These are phyloP conservation scores for Amphiprion ocellaris DNA, from an alignment of 2,113 vertebrate species.

Conservation along the genomic window DNA sequence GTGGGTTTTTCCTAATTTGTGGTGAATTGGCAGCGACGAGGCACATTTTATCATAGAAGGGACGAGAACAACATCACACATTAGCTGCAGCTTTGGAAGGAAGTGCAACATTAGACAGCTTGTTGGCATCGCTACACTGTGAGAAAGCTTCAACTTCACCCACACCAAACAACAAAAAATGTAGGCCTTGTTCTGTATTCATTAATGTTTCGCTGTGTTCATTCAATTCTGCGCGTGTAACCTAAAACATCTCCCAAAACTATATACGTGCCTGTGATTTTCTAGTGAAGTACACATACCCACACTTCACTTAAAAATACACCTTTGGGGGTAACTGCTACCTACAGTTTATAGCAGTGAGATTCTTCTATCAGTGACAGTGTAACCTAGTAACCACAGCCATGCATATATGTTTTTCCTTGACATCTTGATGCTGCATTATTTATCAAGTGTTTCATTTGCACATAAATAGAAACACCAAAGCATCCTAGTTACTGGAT, in stretches of 20 bases:
- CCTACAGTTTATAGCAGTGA: neutral
- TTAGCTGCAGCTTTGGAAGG: conserved; percentile 28
- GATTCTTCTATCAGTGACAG: neutral
- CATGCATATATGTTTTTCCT: neutral
- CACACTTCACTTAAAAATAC: neutral
- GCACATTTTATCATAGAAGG: conserved; percentile 20
- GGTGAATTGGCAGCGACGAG: conserved; percentile 24
- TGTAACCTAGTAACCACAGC: conserved; percentile 16
- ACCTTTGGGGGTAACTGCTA: neutral
- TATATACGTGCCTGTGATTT: neutral
- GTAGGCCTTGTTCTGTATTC: conserved; percentile 6
- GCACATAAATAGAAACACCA: neutral
- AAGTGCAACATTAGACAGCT: conserved; percentile 11
- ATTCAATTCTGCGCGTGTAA: conserved; percentile 22
- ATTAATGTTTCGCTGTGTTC: conserved; percentile 6
- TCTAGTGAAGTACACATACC: conserved; percentile 4
- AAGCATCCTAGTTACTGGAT: neutral
- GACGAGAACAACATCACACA: conserved; percentile 34
- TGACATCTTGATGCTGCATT: neutral
- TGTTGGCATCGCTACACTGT: conserved; percentile 32
- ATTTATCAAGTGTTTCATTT: conserved; percentile 24
- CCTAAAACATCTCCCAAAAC: neutral
- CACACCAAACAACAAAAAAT: conserved; percentile 8
- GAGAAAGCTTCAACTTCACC: conserved; percentile 19
- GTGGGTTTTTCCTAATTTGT: conserved; percentile 30